Base-by-base conservation (phyloP, 2,113 vertebrate species). In the Esox niger region DNA sequence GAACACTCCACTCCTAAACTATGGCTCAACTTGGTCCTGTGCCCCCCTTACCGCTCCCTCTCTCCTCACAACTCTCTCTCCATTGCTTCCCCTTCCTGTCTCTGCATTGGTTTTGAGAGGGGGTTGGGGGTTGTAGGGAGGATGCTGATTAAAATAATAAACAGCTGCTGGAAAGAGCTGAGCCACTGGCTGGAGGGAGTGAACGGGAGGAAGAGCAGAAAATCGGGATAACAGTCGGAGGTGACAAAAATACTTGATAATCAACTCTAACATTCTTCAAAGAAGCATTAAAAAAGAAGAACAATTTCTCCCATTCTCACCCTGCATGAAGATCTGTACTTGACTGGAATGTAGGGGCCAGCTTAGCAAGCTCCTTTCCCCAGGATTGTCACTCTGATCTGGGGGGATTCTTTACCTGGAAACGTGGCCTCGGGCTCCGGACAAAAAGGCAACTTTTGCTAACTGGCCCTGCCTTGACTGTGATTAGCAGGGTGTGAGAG, bases 61-160 rank as follows among this genome's bases (percentile, higher is more conserved):
- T 74, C 73, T 13, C 11, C 26, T 8, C 7, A 43, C 62, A 13
- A 52, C n/a, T 13, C n/a, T 52, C 20, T 52, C n/a, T 21, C 47
- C 15, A 8, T 52, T 52, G 5, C 47, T 52, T 17, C 38, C 3
- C 30, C 35, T 43, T 29, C 9, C 27, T 38, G 20, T 46, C 62
- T 27, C 87, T 82, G 86, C 80, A 85, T 85, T 92, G 79, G 70
- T 65, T 88, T 89, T 75, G 62, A 20, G 79, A 82, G 83, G 81
- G 59, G 61, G 77, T 70, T 76, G 77, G 76, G 81, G 86, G 88
- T 91, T 91, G 91, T 91, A 93, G 91, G 91, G 93, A 93, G 94
- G 93, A 91, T 93, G 90, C 93, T 87, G 93, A 93, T 95, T 96
- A 92, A 92, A 98, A 96, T 94, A 98, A 98, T 95, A 96, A 96